Evolutionary conservation across 1,140 invertebrate species (phyloP).

Genomic region (Tetragonula clypearis): DNA sequence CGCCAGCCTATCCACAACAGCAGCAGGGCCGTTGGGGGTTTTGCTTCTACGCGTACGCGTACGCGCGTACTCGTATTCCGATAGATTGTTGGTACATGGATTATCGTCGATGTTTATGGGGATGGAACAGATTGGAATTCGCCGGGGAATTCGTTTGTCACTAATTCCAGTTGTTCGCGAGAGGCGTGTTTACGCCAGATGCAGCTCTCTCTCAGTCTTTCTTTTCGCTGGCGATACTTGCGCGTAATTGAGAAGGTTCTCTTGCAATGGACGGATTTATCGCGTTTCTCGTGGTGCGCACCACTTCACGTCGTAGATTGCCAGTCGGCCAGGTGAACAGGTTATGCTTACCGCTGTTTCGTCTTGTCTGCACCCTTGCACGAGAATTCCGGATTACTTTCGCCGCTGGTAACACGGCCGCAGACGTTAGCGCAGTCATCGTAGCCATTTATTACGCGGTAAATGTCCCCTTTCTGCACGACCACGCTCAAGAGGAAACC

Average conservation of each 20-base stretch:
- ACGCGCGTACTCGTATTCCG: not conserved
- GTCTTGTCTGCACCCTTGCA: constrained; percentile 82
- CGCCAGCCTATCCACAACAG: too few species aligned
- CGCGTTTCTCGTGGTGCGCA: not conserved
- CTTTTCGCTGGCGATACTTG: not conserved
- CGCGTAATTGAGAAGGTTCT: too few species aligned
- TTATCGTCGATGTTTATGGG: constrained; percentile 8
- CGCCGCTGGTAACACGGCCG: constrained; percentile 79
- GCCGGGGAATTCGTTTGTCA: not conserved
- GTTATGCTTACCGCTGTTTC: constrained; percentile 76
- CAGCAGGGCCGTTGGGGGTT: too few species aligned
- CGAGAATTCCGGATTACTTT: constrained; percentile 68
- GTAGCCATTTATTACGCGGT: constrained; percentile 85
- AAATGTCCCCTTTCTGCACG: constrained; percentile 83
- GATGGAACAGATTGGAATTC: not conserved
- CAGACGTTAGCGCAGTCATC: constrained; percentile 88
- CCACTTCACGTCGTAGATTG: not conserved
- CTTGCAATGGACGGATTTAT: not conserved
- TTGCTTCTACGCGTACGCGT: too few species aligned
- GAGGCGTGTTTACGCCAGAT: not conserved
- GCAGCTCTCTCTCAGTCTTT: not conserved
- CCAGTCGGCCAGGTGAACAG: not conserved
- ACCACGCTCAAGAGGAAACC: constrained; percentile 80
- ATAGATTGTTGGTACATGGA: not conserved
- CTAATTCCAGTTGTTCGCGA: not conserved